phyloP scores from a whole-genome alignment of 2,113 vertebrate species.

The Istiophorus platypterus region DNA sequence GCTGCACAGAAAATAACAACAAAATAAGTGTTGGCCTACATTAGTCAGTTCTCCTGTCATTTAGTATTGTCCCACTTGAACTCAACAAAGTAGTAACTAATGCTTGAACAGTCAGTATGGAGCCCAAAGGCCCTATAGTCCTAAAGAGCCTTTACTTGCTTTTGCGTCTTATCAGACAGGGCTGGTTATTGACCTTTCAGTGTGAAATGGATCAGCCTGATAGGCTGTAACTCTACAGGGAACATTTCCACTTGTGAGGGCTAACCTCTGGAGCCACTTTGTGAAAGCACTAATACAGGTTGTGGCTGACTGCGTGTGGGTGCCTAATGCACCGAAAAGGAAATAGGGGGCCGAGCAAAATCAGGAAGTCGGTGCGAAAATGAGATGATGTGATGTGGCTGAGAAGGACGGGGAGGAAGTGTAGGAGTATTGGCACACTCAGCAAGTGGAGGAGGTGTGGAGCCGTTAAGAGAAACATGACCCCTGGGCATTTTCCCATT shows the following conservation, averaged over 20 bases:
- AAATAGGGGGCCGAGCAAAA: conserved; percentile 30
- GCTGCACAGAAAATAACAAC: background rate
- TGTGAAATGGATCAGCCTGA: conserved; percentile 74
- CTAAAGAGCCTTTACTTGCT: conserved; percentile 59
- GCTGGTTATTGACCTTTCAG: conserved; percentile 67
- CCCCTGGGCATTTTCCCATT: conserved; percentile 53
- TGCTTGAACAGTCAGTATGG: conserved; percentile 6
- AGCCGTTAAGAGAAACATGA: conserved; percentile 64
- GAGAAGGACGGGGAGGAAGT: conserved; percentile 15
- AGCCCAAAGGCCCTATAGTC: conserved; percentile 26
- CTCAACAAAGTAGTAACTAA: conserved; percentile 3
- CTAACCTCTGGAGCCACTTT: conserved; percentile 64
- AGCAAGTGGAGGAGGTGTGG: conserved; percentile 46
- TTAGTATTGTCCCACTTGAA: conserved; percentile 30
- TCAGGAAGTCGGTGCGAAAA: conserved; percentile 57
- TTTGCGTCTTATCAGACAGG: conserved; percentile 59
- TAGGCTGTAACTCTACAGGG: conserved; percentile 64
- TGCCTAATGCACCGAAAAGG: conserved; percentile 66
- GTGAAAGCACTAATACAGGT: conserved; percentile 56
- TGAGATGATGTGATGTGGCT: conserved; percentile 48
- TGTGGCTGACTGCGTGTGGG: conserved; percentile 46
- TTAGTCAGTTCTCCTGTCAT: background rate
- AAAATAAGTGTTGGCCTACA: background rate
- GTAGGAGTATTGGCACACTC: conserved; percentile 3
- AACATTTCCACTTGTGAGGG: conserved; percentile 68